Evolutionary conservation across 2,888 invertebrate species (phyloP).

Genomic region (Globia sparganii): DNA sequence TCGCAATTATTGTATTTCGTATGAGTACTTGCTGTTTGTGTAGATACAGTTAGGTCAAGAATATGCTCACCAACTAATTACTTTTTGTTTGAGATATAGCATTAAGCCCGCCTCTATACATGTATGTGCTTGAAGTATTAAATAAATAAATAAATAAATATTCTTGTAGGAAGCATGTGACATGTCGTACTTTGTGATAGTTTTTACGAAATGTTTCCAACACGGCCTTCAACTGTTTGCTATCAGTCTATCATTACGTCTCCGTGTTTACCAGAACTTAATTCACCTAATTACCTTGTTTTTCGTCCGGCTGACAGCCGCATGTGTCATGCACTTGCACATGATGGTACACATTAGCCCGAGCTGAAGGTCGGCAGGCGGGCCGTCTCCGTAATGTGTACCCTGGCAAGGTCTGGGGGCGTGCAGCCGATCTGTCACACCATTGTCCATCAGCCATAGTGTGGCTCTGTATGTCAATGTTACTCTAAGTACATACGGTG

Average conservation of each 20-base stretch:
- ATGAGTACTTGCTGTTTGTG: conserved; percentile 1
- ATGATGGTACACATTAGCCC: conserved; percentile 48
- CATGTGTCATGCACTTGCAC: conserved; percentile 47
- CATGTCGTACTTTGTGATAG: neutral
- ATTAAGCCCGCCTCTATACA: too few relatives aligned
- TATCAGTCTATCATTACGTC: conserved; percentile 23
- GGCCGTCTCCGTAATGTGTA: conserved; percentile 34
- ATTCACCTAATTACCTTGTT: conserved; percentile 44
- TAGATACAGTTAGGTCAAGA: neutral
- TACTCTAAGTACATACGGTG: conserved; percentile 18
- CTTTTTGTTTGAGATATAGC: neutral
- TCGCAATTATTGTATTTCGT: neutral
- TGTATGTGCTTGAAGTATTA: too few relatives aligned
- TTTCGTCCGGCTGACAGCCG: conserved; percentile 30
- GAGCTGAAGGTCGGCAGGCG: conserved; percentile 56
- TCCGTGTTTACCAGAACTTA: conserved; percentile 17
- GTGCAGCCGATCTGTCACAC: conserved; percentile 52
- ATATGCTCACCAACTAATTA: neutral
- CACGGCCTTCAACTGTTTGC: conserved; percentile 2
- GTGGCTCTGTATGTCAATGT: conserved; percentile 45
- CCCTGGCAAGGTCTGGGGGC: conserved; percentile 59
- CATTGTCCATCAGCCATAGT: conserved; percentile 58
- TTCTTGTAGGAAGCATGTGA: neutral
- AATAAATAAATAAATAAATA: too few relatives aligned
- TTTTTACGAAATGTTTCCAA: neutral